Conservation (phyloP, 2,797 vertebrate species). For the Poeciliopsis infans region DNA sequence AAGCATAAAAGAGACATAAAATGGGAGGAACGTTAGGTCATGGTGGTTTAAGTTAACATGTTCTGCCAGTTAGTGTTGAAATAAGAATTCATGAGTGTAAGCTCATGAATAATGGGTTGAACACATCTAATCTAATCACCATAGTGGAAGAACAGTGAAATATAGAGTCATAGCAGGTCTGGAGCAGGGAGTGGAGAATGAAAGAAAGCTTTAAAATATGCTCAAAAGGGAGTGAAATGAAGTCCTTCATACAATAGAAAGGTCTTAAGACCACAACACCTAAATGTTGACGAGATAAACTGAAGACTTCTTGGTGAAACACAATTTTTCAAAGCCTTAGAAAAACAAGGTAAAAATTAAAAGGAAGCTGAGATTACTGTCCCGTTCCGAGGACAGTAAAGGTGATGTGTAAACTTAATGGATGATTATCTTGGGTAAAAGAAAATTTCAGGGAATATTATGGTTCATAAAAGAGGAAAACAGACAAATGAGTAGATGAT, state of each 20-base stretch:
- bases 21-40: conserved; percentile 14
- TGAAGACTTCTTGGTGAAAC: background rate
- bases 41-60: conserved; percentile 24
- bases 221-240: conserved; percentile 2
- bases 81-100: conserved; percentile 43
- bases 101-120: conserved; percentile 43
- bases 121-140: conserved; percentile 39
- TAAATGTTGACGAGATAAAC: background rate
- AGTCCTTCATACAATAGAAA: conserved; percentile 6
- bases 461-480: conserved; percentile 26
- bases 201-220: conserved; percentile 24
- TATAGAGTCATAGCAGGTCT: conserved; percentile 28
- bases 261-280: conserved; percentile 4
- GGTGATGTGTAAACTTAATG: conserved; percentile 9
- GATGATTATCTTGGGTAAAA: conserved; percentile 5
- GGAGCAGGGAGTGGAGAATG: conserved; percentile 2
- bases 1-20: conserved; percentile 21
- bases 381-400: background rate
- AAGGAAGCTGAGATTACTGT: background rate
- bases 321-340: background rate
- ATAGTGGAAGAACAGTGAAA: conserved; percentile 25
- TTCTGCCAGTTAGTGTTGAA: conserved; percentile 33
- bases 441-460: background rate
- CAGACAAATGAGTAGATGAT: conserved; percentile 17
- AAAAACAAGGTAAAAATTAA: background rate